A percentile compares a stretch with the other conserved stretches of the same genome.
These are phyloP conservation scores for Antheraea yamamai DNA, from an alignment of 2,888 invertebrate genomes.

Conservation along the genomic window DNA sequence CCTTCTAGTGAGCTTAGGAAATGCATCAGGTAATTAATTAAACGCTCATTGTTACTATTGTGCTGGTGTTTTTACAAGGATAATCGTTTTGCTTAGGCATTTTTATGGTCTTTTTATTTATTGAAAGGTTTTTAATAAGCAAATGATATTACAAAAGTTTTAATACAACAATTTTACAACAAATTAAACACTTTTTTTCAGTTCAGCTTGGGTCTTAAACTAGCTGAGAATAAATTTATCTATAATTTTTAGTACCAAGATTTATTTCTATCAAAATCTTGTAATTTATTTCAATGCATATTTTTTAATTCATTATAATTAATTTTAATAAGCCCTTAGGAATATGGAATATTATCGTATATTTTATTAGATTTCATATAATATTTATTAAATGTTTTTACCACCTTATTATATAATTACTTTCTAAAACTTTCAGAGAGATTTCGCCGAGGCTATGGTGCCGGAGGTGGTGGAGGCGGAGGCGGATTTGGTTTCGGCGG, in stretches of 20 bases:
- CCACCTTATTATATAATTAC: neutral
- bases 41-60: neutral
- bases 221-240: neutral
- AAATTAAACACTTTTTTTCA: neutral
- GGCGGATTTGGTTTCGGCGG: conserved; percentile 44
- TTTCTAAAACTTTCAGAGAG: conserved; percentile 51
- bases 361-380: neutral
- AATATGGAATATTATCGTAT: neutral
- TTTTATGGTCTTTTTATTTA: neutral
- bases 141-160: neutral
- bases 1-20: conserved; percentile 40
- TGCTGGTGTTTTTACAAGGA: conserved; percentile 18
- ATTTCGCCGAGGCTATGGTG: conserved; percentile 56
- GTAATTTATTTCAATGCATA: too few species aligned
- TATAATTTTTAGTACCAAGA: neutral
- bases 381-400: too few species aligned
- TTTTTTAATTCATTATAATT: too few species aligned
- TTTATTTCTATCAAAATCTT: neutral
- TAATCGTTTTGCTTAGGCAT: neutral
- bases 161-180: neutral
- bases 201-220: neutral
- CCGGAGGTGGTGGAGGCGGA: conserved; percentile 42
- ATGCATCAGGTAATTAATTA: conserved; percentile 50
- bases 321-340: neutral
- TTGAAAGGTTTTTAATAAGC: conserved; percentile 5